Percentiles rank a stretch among this genome's conserved stretches.
Evolutionary conservation across 35 echinoderm and acorn worm species (phyloP).

Genomic region (Apostichopus parvimensis): DNA sequence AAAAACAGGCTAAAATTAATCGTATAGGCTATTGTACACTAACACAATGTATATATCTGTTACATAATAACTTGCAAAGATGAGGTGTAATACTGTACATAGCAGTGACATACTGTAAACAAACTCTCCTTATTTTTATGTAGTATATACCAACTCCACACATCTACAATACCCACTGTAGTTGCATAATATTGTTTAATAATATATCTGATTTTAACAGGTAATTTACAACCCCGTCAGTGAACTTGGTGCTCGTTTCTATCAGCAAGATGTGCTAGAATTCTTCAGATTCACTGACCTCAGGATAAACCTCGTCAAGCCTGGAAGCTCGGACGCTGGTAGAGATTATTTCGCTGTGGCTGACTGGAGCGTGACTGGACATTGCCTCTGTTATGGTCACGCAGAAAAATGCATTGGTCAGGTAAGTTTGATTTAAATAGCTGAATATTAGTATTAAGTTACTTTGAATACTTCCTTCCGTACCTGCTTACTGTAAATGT

Average conservation of each 20-base stretch:
- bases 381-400: slow-evolving; percentile 93
- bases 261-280: slow-evolving; percentile 49
- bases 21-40: too few species aligned
- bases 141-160: too few species aligned
- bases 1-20: too few species aligned
- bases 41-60: too few species aligned
- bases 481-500: too few species aligned
- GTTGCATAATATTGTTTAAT: background rate
- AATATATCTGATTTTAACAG: slow-evolving; percentile 45
- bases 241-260: slow-evolving; percentile 60
- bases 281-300: slow-evolving; percentile 56
- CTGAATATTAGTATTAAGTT: too few species aligned
- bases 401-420: slow-evolving; percentile 70
- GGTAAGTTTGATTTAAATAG: slow-evolving; percentile 40
- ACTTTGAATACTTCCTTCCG: too few species aligned
- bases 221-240: slow-evolving; percentile 78
- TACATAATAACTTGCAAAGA: too few species aligned
- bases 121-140: too few species aligned
- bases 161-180: too few species aligned
- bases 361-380: slow-evolving; percentile 84
- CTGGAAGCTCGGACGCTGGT: slow-evolving; percentile 17
- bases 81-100: too few species aligned
- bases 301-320: slow-evolving; percentile 62
- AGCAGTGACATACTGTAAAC: too few species aligned
- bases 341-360: slow-evolving; percentile 62